Conservation (phyloP, 2,888 invertebrate species). For the Endotricha flammealis region DNA sequence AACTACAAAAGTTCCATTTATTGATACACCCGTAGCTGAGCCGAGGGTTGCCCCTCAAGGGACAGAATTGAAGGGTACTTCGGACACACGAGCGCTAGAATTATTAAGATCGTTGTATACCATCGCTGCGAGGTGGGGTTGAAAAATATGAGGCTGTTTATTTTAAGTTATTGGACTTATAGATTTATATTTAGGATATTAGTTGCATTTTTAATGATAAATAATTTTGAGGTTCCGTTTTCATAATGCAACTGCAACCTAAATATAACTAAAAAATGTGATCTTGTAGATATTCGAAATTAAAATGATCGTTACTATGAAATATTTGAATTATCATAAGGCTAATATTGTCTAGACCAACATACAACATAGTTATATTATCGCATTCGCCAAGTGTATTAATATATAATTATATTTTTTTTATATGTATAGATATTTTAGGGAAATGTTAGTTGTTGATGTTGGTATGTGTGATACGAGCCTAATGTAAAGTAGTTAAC, state of each 20-base stretch:
- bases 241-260: neutral
- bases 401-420: neutral
- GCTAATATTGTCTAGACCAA: slow-evolving; percentile 3
- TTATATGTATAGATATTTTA: neutral
- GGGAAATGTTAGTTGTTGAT: slow-evolving; percentile 3
- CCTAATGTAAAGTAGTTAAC: slow-evolving; percentile 32
- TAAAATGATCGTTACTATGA: too few species aligned
- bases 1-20: slow-evolving; percentile 34
- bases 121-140: slow-evolving; percentile 89
- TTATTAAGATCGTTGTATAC: slow-evolving; percentile 89
- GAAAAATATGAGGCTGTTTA: slow-evolving; percentile 25
- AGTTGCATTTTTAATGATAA: slow-evolving; percentile 15
- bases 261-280: neutral
- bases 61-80: slow-evolving; percentile 63
- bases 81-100: slow-evolving; percentile 89
- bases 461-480: slow-evolving; percentile 13
- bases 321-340: too few species aligned
- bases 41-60: slow-evolving; percentile 49
- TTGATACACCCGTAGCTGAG: slow-evolving; percentile 60
- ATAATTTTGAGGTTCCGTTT: too few species aligned
- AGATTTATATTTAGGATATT: slow-evolving; percentile 46
- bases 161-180: slow-evolving; percentile 28
- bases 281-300: neutral
- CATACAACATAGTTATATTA: slow-evolving; percentile 2
- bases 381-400: too few species aligned